Percentiles rank a stretch among this genome's conserved stretches.
Conservation (phyloP, 2,113 vertebrate genomes). For the Anolis sagrei region DNA sequence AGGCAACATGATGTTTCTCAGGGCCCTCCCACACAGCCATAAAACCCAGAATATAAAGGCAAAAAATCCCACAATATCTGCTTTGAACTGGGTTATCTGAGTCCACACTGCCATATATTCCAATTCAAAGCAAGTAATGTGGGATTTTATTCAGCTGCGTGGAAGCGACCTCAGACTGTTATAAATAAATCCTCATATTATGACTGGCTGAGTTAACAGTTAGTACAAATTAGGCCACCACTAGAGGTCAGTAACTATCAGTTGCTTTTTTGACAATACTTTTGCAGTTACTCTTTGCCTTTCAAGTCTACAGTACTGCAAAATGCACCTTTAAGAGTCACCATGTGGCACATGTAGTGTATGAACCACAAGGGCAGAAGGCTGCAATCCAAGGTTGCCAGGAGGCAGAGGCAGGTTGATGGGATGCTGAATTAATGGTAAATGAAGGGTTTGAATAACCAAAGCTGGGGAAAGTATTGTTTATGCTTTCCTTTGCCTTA, state of each 20-base stretch:
- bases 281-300: no score
- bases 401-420: background rate
- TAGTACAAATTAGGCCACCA: constrained; percentile 17
- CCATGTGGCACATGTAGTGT: background rate
- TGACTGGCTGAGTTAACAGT: background rate
- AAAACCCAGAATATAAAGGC: no score
- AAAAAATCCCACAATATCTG: no score
- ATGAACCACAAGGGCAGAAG: background rate
- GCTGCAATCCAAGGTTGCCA: background rate
- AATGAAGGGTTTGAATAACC: background rate
- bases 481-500: background rate
- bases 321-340: background rate
- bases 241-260: background rate
- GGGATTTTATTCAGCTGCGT: no score
- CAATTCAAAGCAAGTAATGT: no score
- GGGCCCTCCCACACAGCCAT: background rate
- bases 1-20: background rate
- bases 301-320: no score
- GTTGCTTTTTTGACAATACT: background rate
- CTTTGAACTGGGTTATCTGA: no score
- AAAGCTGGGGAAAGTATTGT: background rate
- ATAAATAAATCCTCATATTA: background rate
- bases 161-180: background rate
- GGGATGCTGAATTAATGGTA: no score
- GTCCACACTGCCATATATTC: no score